Evolutionary conservation across 2,797 vertebrate genomes (phyloP), one percentile per base, ranked within the genome.

Genomic region (Peromyscus eremicus): DNA sequence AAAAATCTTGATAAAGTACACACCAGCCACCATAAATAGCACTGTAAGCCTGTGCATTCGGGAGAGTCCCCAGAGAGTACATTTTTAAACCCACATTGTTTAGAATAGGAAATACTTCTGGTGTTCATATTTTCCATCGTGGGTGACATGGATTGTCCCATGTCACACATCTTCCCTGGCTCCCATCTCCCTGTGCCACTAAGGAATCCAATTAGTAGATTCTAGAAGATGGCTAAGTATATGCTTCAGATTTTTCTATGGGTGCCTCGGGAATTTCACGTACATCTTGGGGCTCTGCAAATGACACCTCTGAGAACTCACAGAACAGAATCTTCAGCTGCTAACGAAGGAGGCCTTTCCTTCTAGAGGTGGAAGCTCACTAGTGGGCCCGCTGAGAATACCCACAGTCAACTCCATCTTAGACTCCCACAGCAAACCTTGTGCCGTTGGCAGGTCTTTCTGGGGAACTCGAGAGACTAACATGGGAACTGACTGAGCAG

Each of bases 11-110:
- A 93, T 98, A 62, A 34, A 97, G 98, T 98, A 92, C 98, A 98
- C 97, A 97, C 73, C 97, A 91, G 94, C 97, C 96, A 89, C 98
- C 98, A 98, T 98, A 98, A 99, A 99, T 98, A 99, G 98, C 82
- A 73, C 92, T 0, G 0, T 94, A 94, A 96, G 98, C 96, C 98
- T 98, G 98, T 98, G 97, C 97, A 91, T 97, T 95, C 96, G 97
- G 95, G 84, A 98, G 97, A 97, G 97, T 98, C 98, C 98, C 98
- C 96, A 52, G 96, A 97, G 98, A 98, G 97, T 92, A 76, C 98
- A 98, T 98, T 99, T 99, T 99, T 98, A 98, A 98, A 98, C 97
- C 89, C 97, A 97, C 77, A 52, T 98, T 99, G 98, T 99, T 99
- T 99, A 97, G 97, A 98, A 96, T 98, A 98, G 98, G 98, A 99